Evolutionary conservation across 2,113 vertebrate genomes (phyloP), one percentile per base, ranked within the genome.

Genomic region (Solea solea): DNA sequence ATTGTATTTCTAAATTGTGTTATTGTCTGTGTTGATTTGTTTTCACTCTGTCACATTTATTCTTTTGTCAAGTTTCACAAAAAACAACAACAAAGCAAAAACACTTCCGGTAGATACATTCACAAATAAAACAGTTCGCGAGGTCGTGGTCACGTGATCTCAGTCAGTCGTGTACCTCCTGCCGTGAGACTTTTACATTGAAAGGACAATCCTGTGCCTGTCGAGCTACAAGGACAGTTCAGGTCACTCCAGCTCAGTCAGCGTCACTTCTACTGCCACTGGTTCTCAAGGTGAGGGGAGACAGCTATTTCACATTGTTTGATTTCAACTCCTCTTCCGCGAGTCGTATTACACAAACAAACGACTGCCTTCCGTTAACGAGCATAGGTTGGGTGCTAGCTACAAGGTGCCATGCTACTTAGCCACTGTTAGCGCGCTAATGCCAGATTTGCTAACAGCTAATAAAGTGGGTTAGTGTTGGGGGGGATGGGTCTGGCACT

Each of bases 361-460:
- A 1, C 0, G 1, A 0, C 9, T 39, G 9, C 3, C 55, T 42
- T 69, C 2, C 2, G 27, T 7, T 66, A 14, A 15, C 11, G 41
- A 25, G 53, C 0, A 7, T 16, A 60, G 46, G 13, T 5, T 57
- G 25, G 41, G 10, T 15, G 45, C 28, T 41, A 40, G 59, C 53
- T 48, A 70, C 59, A 49, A 57, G 40, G 15, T 71, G 39, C 45
- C 66, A 57, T 41, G 75, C 66, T 81, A 83, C 72, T 73, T 85
- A 85, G 70, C 86, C 49, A 62, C 41, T 0, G 62, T 72, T 84
- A 88, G 79, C 86, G 71, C 77, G 86, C 84, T 88, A 89, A 78
- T 62, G 53, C 48, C 53, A 81, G 81, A 75, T 67, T 76, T 80
- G 63, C 79, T 69, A 82, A 57, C 48, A 5, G 82, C 69, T 84